phyloP scores from a whole-genome alignment of 2,113 vertebrate genomes.

The Cebidichthys violaceus region DNA sequence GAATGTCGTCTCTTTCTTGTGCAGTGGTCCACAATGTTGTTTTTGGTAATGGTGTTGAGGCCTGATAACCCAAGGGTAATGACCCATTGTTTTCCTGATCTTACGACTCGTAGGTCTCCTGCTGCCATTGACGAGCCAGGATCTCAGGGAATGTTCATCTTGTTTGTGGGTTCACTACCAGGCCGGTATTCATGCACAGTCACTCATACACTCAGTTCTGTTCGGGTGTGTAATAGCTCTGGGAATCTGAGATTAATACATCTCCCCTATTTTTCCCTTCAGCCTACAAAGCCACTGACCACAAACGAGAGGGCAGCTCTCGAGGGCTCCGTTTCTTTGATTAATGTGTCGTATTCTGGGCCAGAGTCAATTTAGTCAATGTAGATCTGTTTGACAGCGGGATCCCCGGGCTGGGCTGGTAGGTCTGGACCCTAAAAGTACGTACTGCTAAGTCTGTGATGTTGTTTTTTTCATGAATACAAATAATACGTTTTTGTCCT shows the following conservation, averaged over 20 bases:
- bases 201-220: conserved; percentile 42
- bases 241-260: conserved; percentile 61
- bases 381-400: conserved; percentile 34
- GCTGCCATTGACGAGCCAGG: conserved; percentile 39
- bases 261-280: conserved; percentile 44
- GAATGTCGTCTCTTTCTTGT: conserved; percentile 37
- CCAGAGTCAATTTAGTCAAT: conserved; percentile 34
- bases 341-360: conserved; percentile 64
- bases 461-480: conserved; percentile 1
- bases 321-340: conserved; percentile 54
- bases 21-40: conserved; percentile 45
- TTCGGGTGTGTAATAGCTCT: conserved; percentile 43
- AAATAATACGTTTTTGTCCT: background rate
- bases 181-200: conserved; percentile 60
- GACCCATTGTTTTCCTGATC: conserved; percentile 71
- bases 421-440: background rate
- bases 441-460: background rate
- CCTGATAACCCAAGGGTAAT: conserved; percentile 71
- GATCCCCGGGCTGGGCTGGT: conserved; percentile 30
- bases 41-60: conserved; percentile 57
- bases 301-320: conserved; percentile 57
- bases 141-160: conserved; percentile 59
- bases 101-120: conserved; percentile 47
- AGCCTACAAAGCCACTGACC: conserved; percentile 47
- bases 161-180: conserved; percentile 72